A percentile compares a stretch with the other conserved stretches of the same genome.
Evolutionary conservation across 2,888 invertebrate genomes (phyloP).

Genomic region (Chrysolina americana): DNA sequence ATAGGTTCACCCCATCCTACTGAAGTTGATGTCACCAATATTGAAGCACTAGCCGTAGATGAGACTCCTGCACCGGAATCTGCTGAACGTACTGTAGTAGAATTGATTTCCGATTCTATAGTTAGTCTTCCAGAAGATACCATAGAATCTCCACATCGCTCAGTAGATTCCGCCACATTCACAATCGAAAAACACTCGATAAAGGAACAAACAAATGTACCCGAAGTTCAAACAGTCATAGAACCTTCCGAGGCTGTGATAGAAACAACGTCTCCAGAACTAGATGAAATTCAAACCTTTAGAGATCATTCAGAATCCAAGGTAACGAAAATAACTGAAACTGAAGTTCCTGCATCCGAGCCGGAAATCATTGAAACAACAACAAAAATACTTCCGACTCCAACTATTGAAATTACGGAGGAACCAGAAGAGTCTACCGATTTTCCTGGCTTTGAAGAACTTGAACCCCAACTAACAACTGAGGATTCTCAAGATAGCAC

Average conservation of each 20-base stretch:
- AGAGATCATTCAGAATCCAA: neutral
- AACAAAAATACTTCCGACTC: neutral
- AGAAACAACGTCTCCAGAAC: neutral
- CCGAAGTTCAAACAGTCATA: conserved; percentile 32
- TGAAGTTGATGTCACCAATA: conserved; percentile 41
- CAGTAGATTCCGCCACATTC: conserved; percentile 38
- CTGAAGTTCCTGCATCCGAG: neutral
- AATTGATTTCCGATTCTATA: conserved; percentile 16
- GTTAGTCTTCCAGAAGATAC: conserved; percentile 33
- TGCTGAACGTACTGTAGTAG: conserved; percentile 29
- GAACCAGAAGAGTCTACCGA: neutral
- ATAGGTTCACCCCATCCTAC: conserved; percentile 46
- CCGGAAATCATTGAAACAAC: conserved; percentile 4
- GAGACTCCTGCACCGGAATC: conserved; percentile 30
- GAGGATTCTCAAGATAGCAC: conserved; percentile 50
- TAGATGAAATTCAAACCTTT: neutral
- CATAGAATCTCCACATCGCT: conserved; percentile 24
- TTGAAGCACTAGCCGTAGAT: conserved; percentile 17
- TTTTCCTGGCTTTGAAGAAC: neutral
- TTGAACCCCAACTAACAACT: conserved; percentile 34
- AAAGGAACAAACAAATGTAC: neutral
- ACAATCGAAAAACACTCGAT: conserved; percentile 32
- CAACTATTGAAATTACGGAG: conserved; percentile 25
- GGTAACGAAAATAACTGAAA: conserved; percentile 14
- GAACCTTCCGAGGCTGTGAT: conserved; percentile 15